These are phyloP conservation scores for Daubentonia madagascariensis DNA, from an alignment of 2,113 vertebrate species.

Conservation along the genomic window DNA sequence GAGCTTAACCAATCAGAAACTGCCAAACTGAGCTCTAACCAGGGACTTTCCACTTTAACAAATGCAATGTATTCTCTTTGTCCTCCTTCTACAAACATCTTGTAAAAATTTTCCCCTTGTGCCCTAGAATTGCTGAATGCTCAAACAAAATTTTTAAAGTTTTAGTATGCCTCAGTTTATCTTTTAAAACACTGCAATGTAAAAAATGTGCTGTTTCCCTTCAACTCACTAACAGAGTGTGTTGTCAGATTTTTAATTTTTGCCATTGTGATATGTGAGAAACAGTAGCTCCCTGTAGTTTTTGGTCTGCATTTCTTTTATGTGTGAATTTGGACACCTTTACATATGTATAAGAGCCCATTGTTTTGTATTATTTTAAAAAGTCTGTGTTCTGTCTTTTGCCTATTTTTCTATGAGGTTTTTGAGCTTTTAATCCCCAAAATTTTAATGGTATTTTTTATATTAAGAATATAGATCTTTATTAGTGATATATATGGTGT, in stretches of 20 bases:
- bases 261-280: background rate
- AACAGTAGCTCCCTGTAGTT: background rate
- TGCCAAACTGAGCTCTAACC: background rate
- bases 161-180: too few relatives aligned
- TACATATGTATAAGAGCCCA: background rate
- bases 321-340: background rate
- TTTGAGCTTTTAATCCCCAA: background rate
- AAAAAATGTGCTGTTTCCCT: background rate
- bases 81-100: background rate
- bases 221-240: background rate
- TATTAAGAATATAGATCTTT: background rate
- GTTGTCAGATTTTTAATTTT: background rate
- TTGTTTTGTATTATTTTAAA: background rate
- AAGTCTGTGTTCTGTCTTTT: background rate
- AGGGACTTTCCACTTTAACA: background rate
- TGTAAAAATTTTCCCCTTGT: too few relatives aligned
- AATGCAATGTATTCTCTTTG: background rate
- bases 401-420: background rate
- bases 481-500: background rate
- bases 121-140: background rate
- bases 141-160: background rate
- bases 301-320: background rate
- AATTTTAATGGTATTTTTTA: background rate
- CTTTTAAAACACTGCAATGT: background rate
- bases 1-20: background rate